phyloP scores from a whole-genome alignment of 1,140 invertebrate species.

The Drosophila triauraria region DNA sequence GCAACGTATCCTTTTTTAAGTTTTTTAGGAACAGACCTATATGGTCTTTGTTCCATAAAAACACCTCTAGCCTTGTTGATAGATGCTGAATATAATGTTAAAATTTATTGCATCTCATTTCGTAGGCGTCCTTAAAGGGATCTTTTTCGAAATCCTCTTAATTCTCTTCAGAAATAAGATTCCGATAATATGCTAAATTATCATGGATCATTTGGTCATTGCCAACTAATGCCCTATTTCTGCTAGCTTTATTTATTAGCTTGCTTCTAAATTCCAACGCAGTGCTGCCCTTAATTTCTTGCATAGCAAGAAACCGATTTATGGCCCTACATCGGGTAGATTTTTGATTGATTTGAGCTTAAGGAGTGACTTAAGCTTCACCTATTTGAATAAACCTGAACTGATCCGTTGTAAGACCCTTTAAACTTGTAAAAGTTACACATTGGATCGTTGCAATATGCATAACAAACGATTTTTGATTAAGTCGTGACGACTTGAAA shows the following conservation, averaged over 20 bases:
- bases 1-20: too few species aligned
- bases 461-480: neutral
- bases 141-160: constrained; percentile 1
- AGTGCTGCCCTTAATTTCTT: neutral
- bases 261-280: neutral
- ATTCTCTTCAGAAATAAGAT: neutral
- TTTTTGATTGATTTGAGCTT: neutral
- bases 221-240: neutral
- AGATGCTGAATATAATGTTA: neutral
- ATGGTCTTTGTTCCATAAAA: neutral
- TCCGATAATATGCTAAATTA: neutral
- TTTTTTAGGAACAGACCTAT: too few species aligned
- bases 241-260: neutral
- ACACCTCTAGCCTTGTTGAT: neutral
- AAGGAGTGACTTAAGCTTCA: neutral
- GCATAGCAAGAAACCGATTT: neutral
- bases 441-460: neutral
- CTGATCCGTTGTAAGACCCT: neutral
- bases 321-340: neutral
- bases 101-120: neutral
- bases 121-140: neutral
- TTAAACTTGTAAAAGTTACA: neutral
- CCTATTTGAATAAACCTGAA: neutral
- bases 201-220: constrained; percentile 5
- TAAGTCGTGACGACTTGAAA: neutral